These are phyloP conservation scores for Callaeas wilsoni DNA, from an alignment of 2,113 vertebrate genomes.

Conservation along the genomic window DNA sequence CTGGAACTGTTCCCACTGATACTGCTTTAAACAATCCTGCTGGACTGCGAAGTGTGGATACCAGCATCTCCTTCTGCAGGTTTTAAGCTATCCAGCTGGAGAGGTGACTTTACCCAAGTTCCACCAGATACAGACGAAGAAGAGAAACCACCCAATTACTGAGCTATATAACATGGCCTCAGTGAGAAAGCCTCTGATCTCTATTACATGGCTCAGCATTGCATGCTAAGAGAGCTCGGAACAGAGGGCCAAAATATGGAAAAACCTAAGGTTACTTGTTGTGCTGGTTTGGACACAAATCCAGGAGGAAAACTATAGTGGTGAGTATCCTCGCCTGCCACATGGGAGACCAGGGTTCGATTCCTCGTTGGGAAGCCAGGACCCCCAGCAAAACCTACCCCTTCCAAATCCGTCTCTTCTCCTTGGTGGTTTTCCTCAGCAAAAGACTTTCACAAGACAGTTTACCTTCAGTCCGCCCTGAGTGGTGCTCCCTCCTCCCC, in stretches of 20 bases:
- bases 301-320: too few relatives aligned
- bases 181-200: neutral
- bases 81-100: neutral
- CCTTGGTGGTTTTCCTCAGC: slow-evolving; percentile 94
- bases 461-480: slow-evolving; percentile 89
- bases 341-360: too few relatives aligned
- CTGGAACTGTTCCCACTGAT: neutral
- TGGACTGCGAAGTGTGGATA: neutral
- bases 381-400: too few relatives aligned
- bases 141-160: rapidly evolving
- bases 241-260: neutral
- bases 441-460: slow-evolving; percentile 98
- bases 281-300: too few relatives aligned
- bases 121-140: neutral
- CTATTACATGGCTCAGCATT: neutral
- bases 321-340: too few relatives aligned
- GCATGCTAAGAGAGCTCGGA: neutral
- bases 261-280: neutral
- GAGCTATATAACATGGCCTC: neutral
- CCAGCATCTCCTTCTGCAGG: neutral
- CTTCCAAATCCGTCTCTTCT: slow-evolving; percentile 97
- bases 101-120: neutral
- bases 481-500: slow-evolving; percentile 73
- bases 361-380: too few relatives aligned
- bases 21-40: neutral